phyloP scores from a whole-genome alignment of 1,140 invertebrate species.

The Colletes latitarsis region DNA sequence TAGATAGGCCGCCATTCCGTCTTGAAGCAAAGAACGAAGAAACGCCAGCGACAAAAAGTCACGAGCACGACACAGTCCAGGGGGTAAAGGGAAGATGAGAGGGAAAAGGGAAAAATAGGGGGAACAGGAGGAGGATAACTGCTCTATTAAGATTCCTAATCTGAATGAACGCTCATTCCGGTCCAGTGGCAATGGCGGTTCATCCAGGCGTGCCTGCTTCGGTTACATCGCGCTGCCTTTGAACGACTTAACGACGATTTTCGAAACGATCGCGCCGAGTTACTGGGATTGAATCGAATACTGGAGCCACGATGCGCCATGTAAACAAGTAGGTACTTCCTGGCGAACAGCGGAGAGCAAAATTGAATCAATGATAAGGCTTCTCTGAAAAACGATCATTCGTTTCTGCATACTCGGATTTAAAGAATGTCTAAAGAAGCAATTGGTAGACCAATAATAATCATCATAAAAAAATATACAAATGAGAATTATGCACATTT shows the following conservation, averaged over 20 bases:
- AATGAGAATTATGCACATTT: too few relatives aligned
- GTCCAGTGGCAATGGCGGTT: slow-evolving; percentile 56
- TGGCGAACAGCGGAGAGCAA: not conserved
- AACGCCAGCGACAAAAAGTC: slow-evolving; percentile 56
- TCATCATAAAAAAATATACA: too few relatives aligned
- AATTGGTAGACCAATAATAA: too few relatives aligned
- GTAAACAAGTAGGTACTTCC: slow-evolving; percentile 24
- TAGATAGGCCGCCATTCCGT: slow-evolving; percentile 60
- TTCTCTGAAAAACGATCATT: too few relatives aligned
- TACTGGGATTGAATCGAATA: slow-evolving; percentile 35
- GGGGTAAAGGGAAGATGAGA: not conserved
- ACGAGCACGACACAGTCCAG: slow-evolving; percentile 44
- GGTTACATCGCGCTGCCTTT: slow-evolving; percentile 41
- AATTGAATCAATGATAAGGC: too few relatives aligned
- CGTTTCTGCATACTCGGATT: too few relatives aligned
- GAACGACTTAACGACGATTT: slow-evolving; percentile 60
- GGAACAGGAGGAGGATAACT: slow-evolving; percentile 48
- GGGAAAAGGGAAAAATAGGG: slow-evolving; percentile 25
- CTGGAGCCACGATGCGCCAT: not conserved
- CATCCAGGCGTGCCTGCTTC: slow-evolving; percentile 18
- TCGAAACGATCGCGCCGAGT: slow-evolving; percentile 19
- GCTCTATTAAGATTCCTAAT: slow-evolving; percentile 69
- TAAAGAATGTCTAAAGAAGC: too few relatives aligned
- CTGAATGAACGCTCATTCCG: slow-evolving; percentile 69
- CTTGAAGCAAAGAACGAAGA: slow-evolving; percentile 49